Percentiles rank a stretch among this genome's conserved stretches.
These are phyloP conservation scores for Novumbra hubbsi DNA, from an alignment of 2,797 vertebrate genomes.

Conservation along the genomic window DNA sequence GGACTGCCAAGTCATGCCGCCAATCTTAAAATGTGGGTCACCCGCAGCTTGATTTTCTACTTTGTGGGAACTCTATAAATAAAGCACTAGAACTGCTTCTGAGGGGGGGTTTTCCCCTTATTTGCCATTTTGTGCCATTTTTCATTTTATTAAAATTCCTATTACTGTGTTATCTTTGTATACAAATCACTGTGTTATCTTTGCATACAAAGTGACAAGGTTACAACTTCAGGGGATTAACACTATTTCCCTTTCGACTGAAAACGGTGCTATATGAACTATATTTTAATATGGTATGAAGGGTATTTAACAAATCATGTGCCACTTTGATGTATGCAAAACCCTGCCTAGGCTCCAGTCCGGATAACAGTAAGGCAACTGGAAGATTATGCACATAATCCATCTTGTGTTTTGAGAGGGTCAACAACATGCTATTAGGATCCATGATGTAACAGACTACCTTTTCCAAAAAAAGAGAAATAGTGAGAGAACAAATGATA, in stretches of 20 bases:
- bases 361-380: not conserved
- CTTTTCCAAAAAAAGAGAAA: too few relatives aligned
- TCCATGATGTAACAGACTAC: too few relatives aligned
- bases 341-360: not conserved
- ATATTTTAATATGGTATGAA: not conserved
- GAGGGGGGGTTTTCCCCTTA: constrained; percentile 6
- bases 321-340: not conserved
- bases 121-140: too few relatives aligned
- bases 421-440: constrained; percentile 13
- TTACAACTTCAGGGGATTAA: not conserved
- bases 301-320: not conserved
- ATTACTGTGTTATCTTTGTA: not conserved
- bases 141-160: not conserved
- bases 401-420: constrained; percentile 1
- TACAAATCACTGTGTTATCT: not conserved
- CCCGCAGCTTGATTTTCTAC: constrained; percentile 35
- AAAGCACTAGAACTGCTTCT: constrained; percentile 27
- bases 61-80: constrained; percentile 40
- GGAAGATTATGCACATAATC: not conserved
- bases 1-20: constrained; percentile 58
- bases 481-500: too few relatives aligned
- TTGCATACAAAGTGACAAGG: not conserved
- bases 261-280: not conserved
- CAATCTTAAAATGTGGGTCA: constrained; percentile 69
- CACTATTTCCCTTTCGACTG: not conserved